phyloP scores from a whole-genome alignment of 2,888 invertebrate species.

The Toxonevra muliebris region DNA sequence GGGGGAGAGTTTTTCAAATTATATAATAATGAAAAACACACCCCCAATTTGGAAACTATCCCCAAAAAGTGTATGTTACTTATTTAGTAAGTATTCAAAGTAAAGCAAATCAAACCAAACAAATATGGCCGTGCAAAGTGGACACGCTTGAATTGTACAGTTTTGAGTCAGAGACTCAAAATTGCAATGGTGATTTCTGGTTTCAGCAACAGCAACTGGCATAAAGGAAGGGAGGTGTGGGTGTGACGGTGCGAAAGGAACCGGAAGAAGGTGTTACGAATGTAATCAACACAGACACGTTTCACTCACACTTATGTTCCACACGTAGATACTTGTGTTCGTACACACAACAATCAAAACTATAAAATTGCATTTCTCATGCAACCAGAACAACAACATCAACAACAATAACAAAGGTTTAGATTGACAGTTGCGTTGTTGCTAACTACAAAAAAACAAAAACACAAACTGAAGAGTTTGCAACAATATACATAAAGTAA shows the following conservation, averaged over 20 bases:
- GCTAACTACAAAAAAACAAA: neutral
- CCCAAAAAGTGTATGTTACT: neutral
- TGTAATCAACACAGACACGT: conserved; percentile 1
- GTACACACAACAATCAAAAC: conserved; percentile 1
- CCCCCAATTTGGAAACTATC: neutral
- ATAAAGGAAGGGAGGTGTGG: neutral
- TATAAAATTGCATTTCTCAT: conserved; percentile 6
- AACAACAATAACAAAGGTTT: neutral
- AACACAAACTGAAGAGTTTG: neutral
- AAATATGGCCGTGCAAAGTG: neutral
- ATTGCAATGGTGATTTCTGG: neutral
- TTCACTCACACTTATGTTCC: neutral
- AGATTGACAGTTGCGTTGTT: neutral
- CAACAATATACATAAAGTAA: neutral
- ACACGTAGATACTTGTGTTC: neutral
- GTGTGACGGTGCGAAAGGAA: neutral
- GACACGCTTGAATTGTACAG: conserved; percentile 4
- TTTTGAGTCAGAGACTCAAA: neutral
- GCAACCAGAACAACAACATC: conserved; percentile 20
- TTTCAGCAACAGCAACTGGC: neutral
- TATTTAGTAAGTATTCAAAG: neutral
- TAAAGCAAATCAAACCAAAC: neutral
- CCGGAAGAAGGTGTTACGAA: neutral
- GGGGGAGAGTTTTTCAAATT: no score
- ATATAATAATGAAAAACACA: neutral